Conservation (phyloP, 2,888 invertebrate species). For the Drosophila subquinaria region DNA sequence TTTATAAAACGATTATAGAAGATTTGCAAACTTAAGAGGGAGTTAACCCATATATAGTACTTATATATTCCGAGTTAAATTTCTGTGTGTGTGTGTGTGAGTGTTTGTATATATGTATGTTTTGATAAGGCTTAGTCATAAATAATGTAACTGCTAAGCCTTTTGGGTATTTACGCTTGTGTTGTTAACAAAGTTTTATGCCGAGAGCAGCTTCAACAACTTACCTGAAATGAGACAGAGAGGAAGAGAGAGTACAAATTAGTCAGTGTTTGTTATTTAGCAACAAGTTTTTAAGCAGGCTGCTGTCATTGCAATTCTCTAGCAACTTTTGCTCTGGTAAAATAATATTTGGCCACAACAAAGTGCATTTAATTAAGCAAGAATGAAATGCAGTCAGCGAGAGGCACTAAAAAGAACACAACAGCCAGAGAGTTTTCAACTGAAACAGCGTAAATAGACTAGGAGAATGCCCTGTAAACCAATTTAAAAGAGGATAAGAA, state of each 20-base stretch:
- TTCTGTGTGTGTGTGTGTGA: conserved; percentile 29
- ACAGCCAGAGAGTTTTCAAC: background rate
- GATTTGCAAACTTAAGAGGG: conserved; percentile 51
- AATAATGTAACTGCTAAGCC: conserved; percentile 76
- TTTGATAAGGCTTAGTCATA: conserved; percentile 69
- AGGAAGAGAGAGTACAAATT: conserved; percentile 47
- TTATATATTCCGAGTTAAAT: conserved; percentile 18
- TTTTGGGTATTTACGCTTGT: conserved; percentile 79
- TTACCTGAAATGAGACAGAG: conserved; percentile 58
- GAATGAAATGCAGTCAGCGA: conserved; percentile 53
- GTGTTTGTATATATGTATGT: conserved; percentile 39
- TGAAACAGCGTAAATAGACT: background rate
- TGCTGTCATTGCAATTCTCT: conserved; percentile 38
- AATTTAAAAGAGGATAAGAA: background rate
- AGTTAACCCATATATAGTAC: background rate
- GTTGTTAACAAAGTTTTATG: conserved; percentile 71
- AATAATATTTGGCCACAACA: conserved; percentile 77
- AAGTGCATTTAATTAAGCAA: conserved; percentile 76
- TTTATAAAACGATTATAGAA: conserved; percentile 80
- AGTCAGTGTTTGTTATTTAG: conserved; percentile 56
- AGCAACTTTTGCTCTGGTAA: conserved; percentile 43
- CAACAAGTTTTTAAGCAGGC: conserved; percentile 47
- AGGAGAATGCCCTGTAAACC: conserved; percentile 7
- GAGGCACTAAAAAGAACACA: conserved; percentile 28
- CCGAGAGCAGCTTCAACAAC: conserved; percentile 40